phyloP scores from a whole-genome alignment of 2,113 vertebrate genomes.

The Girardinichthys multiradiatus region DNA sequence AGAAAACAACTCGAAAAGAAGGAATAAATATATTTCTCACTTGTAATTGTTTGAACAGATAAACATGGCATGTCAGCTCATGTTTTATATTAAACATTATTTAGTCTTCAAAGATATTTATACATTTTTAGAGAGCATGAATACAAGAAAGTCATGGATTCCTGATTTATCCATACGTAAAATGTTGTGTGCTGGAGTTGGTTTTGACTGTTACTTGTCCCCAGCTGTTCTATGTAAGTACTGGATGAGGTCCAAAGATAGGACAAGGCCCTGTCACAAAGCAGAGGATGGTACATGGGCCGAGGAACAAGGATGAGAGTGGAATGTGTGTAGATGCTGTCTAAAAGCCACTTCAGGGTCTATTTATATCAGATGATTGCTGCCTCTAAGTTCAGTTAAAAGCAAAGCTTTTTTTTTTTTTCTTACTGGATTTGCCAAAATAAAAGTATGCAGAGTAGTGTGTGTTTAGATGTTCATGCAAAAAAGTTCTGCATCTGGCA shows the following conservation, averaged over 20 bases:
- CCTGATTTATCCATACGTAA: not conserved
- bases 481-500: not conserved
- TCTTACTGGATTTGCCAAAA: slow-evolving; percentile 23
- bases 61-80: not conserved
- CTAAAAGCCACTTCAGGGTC: slow-evolving; percentile 64
- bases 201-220: slow-evolving; percentile 27
- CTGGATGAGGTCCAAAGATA: slow-evolving; percentile 54
- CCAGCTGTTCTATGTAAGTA: slow-evolving; percentile 32
- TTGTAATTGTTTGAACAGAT: too few species aligned
- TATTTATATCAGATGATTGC: slow-evolving; percentile 71
- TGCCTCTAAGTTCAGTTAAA: slow-evolving; percentile 61
- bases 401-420: slow-evolving; percentile 24
- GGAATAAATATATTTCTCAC: too few species aligned
- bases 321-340: slow-evolving; percentile 25
- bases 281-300: slow-evolving; percentile 41
- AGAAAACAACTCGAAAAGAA: too few species aligned
- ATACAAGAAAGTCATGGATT: not conserved
- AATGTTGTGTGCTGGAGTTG: slow-evolving; percentile 3
- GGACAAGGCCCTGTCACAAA: slow-evolving; percentile 22
- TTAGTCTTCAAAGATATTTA: not conserved
- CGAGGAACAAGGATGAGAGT: slow-evolving; percentile 11
- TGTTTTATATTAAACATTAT: not conserved
- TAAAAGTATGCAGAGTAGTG: not conserved
- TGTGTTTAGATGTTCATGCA: slow-evolving; percentile 22
- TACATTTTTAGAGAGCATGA: not conserved